Percentiles rank a stretch among this genome's conserved stretches.
These are phyloP conservation scores for Hirudo medicinalis DNA, from an alignment of 1,140 invertebrate genomes.

Conservation along the genomic window DNA sequence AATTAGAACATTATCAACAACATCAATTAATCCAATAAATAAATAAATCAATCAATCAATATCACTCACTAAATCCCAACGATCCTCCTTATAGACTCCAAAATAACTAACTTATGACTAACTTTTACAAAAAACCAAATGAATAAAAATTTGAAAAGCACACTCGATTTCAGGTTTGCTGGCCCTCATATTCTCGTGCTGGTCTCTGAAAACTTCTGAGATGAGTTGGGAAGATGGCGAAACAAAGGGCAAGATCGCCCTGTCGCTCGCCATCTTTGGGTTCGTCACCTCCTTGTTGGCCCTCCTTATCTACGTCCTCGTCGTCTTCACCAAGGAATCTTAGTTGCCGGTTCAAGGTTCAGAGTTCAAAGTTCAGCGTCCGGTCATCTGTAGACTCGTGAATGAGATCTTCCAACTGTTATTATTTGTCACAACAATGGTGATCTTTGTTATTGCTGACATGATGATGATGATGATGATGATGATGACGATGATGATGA, in stretches of 20 bases:
- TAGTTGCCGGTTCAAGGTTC: background rate
- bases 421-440: too few relatives aligned
- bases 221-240: slow-evolving; percentile 17
- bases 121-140: too few relatives aligned
- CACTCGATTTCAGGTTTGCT: slow-evolving; percentile 16
- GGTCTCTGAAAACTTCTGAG: slow-evolving; percentile 11
- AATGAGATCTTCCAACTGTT: too few relatives aligned
- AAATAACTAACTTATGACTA: too few relatives aligned
- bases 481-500: too few relatives aligned
- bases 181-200: slow-evolving; percentile 16
- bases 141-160: background rate
- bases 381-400: background rate
- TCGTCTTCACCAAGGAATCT: slow-evolving; percentile 23
- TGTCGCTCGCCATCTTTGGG: slow-evolving; percentile 18
- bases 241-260: slow-evolving; percentile 20
- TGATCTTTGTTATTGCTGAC: too few relatives aligned
- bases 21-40: too few relatives aligned
- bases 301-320: slow-evolving; percentile 16
- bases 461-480: too few relatives aligned
- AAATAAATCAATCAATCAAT: too few relatives aligned
- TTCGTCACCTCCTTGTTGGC: slow-evolving; percentile 8
- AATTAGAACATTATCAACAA: too few relatives aligned
- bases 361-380: background rate
- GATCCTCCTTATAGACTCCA: too few relatives aligned
- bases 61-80: too few relatives aligned